phyloP scores from a whole-genome alignment of 2,888 invertebrate species.

The Drosophila siamana region DNA sequence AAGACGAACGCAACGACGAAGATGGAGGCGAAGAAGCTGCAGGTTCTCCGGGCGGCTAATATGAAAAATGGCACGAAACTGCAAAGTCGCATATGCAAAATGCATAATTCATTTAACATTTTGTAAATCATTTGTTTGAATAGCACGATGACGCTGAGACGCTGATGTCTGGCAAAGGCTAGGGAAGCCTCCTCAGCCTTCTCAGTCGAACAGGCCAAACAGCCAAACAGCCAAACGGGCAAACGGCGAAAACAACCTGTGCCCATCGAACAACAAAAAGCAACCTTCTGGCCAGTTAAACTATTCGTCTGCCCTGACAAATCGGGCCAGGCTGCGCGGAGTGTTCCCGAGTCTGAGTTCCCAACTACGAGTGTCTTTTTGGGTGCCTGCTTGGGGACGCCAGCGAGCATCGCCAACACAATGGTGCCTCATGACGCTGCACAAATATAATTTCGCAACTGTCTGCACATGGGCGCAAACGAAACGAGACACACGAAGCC shows the following conservation, averaged over 20 bases:
- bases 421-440: slow-evolving; percentile 75
- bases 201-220: too few species aligned
- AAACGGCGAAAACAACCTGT: slow-evolving; percentile 72
- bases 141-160: slow-evolving; percentile 76
- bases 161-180: slow-evolving; percentile 60
- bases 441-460: slow-evolving; percentile 84
- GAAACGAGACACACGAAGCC: slow-evolving; percentile 65
- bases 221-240: too few species aligned
- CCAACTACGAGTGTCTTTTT: slow-evolving; percentile 18
- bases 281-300: slow-evolving; percentile 61
- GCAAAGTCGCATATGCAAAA: slow-evolving; percentile 74
- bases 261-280: slow-evolving; percentile 28
- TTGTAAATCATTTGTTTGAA: slow-evolving; percentile 83
- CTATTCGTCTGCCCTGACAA: slow-evolving; percentile 83
- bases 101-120: slow-evolving; percentile 83
- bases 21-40: slow-evolving; percentile 25
- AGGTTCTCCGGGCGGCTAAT: slow-evolving; percentile 42
- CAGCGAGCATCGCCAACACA: slow-evolving; percentile 56
- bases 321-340: too few species aligned
- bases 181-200: slow-evolving; percentile 48
- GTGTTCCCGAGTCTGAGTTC: too few species aligned
- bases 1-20: slow-evolving; percentile 5
- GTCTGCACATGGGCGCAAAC: slow-evolving; percentile 82
- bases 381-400: slow-evolving; percentile 32
- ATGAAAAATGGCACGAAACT: slow-evolving; percentile 67